Conservation (phyloP, 2,888 invertebrate species). For the Drosophila paracracens region DNA sequence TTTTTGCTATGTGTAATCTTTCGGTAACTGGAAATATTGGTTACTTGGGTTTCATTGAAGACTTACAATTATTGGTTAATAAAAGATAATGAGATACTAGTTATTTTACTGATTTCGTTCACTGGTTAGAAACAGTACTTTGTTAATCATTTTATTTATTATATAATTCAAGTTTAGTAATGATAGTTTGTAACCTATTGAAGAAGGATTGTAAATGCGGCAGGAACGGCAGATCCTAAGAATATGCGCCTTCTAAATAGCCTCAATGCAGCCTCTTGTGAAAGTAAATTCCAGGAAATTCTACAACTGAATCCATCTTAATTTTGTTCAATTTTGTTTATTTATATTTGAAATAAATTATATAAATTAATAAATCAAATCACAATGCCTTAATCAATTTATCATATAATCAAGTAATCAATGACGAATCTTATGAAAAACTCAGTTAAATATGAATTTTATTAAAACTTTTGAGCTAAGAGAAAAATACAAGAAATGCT, state of each 20-base stretch:
- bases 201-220: background rate
- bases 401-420: too few species aligned
- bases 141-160: background rate
- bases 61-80: too few species aligned
- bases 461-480: background rate
- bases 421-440: too few species aligned
- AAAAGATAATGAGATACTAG: too few species aligned
- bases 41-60: too few species aligned
- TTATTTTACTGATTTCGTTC: background rate
- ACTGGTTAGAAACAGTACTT: background rate
- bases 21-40: too few species aligned
- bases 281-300: background rate
- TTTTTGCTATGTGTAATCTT: background rate
- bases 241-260: conserved; percentile 6
- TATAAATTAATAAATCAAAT: background rate
- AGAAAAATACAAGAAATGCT: too few species aligned
- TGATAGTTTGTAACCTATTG: background rate
- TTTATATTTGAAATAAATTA: background rate
- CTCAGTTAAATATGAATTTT: too few species aligned
- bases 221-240: background rate
- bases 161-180: background rate
- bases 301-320: background rate
- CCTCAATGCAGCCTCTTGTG: too few species aligned
- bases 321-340: background rate
- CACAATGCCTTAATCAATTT: too few species aligned